Base-by-base conservation (phyloP, 2,888 invertebrate species). In the Synanthedon formicaeformis region DNA sequence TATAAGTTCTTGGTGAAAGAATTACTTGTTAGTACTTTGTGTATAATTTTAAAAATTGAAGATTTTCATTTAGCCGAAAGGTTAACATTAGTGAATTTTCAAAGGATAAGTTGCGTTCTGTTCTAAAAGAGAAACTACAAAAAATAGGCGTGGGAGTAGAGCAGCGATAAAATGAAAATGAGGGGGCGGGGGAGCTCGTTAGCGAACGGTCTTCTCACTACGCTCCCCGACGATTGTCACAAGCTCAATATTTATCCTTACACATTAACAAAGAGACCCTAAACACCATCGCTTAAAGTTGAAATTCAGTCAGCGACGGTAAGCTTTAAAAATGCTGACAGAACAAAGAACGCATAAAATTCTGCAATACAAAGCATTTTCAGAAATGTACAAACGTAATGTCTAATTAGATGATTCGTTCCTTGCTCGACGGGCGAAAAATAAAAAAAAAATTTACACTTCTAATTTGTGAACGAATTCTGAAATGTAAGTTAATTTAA, bases 281-380 rank as follows among this genome's bases (percentile, higher is more conserved):
- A 74, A 13, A 4, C 0, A 1, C n/a, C 12, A 41, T 40, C 13
- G 2, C 13, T 53, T 69, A 79, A 63, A 64, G 72, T 60, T 54
- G 51, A 69, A 66, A 69, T 53, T 72, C 40, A 56, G 27, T 13
- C 51, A 53, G 8, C 54, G 52, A 34, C 23, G 6, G 51, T 41
- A 41, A 53, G 57, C 61, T 68, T 72, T 69, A 69, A 78, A 78
- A 80, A 76, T 67, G 65, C 71, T 69, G 68, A 64, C 67, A 70
- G 69, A 75, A 82, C 79, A 83, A 81, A 79, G 80, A 80, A 78
- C 75, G 76, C 75, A 80, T 81, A 81, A 81, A 84, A 80, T 74
- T 78, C 71, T 78, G 75, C 78, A 78, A 72, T 78, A 81, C 83
- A 84, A 82, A 84, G 82, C 80, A 79, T 76, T 83, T 81, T 78